These are phyloP conservation scores for Aethes cnicana DNA, from an alignment of 2,888 invertebrate genomes.

Conservation along the genomic window DNA sequence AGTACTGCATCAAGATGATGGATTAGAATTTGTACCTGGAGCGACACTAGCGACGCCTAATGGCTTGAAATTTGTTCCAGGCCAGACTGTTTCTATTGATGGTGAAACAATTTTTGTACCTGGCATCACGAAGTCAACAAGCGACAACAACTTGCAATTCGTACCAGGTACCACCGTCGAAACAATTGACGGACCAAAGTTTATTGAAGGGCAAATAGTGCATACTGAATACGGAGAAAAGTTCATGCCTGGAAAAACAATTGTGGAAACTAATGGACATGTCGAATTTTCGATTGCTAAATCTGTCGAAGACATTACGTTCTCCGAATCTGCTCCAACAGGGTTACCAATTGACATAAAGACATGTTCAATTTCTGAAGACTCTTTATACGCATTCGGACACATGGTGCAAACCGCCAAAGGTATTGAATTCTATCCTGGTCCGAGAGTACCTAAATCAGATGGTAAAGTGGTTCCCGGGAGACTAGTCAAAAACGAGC, in stretches of 20 bases:
- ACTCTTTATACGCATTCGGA: constrained; percentile 83
- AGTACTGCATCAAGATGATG: constrained; percentile 79
- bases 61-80: constrained; percentile 85
- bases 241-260: constrained; percentile 84
- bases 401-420: constrained; percentile 85
- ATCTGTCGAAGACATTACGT: constrained; percentile 80
- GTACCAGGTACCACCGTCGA: constrained; percentile 84
- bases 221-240: constrained; percentile 82
- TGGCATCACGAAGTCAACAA: constrained; percentile 77
- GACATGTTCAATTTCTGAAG: constrained; percentile 75
- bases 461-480: constrained; percentile 85
- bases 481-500: constrained; percentile 83
- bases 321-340: constrained; percentile 76
- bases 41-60: constrained; percentile 84
- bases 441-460: constrained; percentile 71
- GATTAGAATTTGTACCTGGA: constrained; percentile 84
- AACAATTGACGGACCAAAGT: constrained; percentile 84
- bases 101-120: constrained; percentile 83
- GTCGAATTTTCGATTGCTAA: constrained; percentile 83
- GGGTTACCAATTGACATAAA: constrained; percentile 83
- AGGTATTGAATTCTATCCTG: constrained; percentile 86
- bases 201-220: constrained; percentile 85
- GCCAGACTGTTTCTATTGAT: constrained; percentile 80
- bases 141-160: constrained; percentile 72
- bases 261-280: constrained; percentile 72